phyloP scores from a whole-genome alignment of 2,113 vertebrate genomes.

The Hyperoodon ampullatus region DNA sequence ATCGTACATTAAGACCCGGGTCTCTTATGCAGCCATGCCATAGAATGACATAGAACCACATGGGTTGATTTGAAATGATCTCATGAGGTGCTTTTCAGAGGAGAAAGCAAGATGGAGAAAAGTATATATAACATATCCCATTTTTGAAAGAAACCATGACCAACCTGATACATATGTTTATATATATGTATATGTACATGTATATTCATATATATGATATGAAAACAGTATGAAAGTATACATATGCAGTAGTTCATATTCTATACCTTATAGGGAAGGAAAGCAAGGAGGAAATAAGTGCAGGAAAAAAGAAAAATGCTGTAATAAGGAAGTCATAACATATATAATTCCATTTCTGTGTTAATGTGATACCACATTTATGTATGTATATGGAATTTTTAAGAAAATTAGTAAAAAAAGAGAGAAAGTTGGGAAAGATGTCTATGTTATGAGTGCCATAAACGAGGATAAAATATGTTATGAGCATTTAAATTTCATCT shows the following conservation, averaged over 20 bases:
- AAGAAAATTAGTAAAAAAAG: constrained; percentile 13
- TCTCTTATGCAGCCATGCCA: not conserved
- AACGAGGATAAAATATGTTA: not conserved
- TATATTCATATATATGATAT: not conserved
- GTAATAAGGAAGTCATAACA: not conserved
- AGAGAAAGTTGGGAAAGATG: not conserved
- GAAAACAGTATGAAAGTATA: not conserved
- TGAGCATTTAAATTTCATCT: constrained; percentile 17
- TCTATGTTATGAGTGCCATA: not conserved
- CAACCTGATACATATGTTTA: not conserved
- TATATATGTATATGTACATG: not conserved
- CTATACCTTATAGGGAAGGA: not conserved
- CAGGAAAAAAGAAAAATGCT: not conserved
- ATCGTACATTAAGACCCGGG: not conserved
- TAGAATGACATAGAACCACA: not conserved
- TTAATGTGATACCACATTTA: not conserved
- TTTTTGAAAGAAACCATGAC: not conserved
- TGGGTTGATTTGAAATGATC: not conserved
- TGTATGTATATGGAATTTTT: not conserved
- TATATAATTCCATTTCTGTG: not conserved
- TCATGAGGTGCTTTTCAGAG: not conserved
- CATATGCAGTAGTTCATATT: not conserved
- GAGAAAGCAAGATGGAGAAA: not conserved
- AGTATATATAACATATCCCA: not conserved
- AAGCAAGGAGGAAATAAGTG: not conserved